Evolutionary conservation across 2,797 vertebrate species (phyloP).

Genomic region (Petrocephalus sullivani): DNA sequence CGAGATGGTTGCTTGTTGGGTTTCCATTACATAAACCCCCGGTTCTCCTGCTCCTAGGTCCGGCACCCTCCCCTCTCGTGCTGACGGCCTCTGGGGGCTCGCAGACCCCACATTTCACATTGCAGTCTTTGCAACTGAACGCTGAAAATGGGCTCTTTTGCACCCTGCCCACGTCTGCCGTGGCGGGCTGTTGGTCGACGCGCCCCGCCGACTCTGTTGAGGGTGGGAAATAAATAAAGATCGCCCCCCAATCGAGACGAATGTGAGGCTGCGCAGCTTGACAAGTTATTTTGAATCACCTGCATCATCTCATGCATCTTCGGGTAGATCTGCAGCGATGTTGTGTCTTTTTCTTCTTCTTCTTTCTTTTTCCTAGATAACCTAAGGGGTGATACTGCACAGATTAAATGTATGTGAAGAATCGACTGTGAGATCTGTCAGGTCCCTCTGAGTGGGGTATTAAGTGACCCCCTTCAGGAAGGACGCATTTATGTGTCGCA

Average conservation of each 20-base stretch:
- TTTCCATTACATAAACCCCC: not conserved
- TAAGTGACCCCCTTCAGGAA: not conserved
- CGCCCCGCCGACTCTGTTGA: not conserved
- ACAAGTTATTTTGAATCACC: not conserved
- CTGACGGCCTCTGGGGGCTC: not conserved
- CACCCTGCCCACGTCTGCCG: not conserved
- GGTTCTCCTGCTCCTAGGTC: not conserved
- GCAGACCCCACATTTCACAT: not conserved
- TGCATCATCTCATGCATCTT: not conserved
- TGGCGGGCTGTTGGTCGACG: not conserved
- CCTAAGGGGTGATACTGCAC: not conserved
- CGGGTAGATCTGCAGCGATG: not conserved
- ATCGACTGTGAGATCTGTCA: slow-evolving; percentile 1
- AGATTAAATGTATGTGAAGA: not conserved
- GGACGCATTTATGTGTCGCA: not conserved
- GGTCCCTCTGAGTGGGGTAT: not conserved
- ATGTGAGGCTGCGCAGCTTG: not conserved
- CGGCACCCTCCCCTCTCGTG: not conserved
- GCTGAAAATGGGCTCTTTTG: not conserved
- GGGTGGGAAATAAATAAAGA: not conserved
- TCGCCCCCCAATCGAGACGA: not conserved
- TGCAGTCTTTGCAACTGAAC: not conserved
- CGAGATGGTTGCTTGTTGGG: not conserved
- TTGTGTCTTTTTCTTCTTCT: not conserved
- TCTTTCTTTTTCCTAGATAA: not conserved